These are phyloP conservation scores for Porites lutea DNA, from an alignment of 64 coral and sea anemone genomes.

Conservation along the genomic window DNA sequence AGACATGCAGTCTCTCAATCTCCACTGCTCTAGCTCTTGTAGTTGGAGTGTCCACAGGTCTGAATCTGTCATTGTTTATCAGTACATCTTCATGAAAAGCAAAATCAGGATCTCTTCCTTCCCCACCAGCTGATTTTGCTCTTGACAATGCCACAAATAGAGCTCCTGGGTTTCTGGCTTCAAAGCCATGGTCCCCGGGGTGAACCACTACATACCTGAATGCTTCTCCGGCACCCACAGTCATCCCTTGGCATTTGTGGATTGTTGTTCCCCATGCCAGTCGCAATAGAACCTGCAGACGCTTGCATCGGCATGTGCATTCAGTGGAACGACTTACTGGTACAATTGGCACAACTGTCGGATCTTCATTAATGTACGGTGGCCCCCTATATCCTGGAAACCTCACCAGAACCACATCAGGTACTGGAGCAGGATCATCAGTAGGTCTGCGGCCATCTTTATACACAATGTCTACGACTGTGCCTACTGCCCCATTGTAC, in stretches of 20 bases:
- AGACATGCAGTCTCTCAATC: neutral
- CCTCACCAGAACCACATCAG: conserved; percentile 19
- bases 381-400: conserved; percentile 50
- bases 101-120: conserved; percentile 15
- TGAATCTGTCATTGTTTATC: neutral
- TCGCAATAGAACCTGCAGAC: conserved; percentile 39
- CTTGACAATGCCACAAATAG: no score
- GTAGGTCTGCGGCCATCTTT: conserved; percentile 4
- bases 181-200: conserved; percentile 41
- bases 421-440: neutral
- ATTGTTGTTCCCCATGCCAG: conserved; percentile 50
- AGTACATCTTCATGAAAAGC: conserved; percentile 53
- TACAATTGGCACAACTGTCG: conserved; percentile 38
- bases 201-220: neutral
- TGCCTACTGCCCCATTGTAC: conserved; percentile 54
- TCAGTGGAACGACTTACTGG: conserved; percentile 4
- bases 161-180: conserved; percentile 3
- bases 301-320: conserved; percentile 15
- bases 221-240: no score
- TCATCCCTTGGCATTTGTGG: neutral
- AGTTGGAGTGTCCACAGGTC: conserved; percentile 26
- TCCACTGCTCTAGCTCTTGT: neutral
- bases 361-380: conserved; percentile 12
- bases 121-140: no score
- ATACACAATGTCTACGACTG: conserved; percentile 36